Percentiles rank a stretch among this genome's conserved stretches.
Conservation (phyloP, 2,888 invertebrate species). For the Neuroscelio doddi region DNA sequence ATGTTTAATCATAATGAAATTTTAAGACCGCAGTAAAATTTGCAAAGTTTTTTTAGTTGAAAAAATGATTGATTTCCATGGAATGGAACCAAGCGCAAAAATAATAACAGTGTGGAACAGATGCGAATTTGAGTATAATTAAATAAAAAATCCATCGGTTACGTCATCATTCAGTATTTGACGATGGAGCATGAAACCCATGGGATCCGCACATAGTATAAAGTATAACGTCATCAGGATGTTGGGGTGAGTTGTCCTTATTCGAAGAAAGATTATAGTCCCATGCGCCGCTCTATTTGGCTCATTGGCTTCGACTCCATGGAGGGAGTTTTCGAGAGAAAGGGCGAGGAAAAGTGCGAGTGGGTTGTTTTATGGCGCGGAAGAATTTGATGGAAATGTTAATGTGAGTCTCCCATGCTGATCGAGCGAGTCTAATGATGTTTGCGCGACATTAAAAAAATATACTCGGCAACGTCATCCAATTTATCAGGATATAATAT, state of each 20-base stretch:
- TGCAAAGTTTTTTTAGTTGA: too few relatives aligned
- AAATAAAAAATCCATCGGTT: slow-evolving; percentile 62
- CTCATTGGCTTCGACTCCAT: slow-evolving; percentile 38
- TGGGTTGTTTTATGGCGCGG: slow-evolving; percentile 56
- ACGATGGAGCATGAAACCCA: slow-evolving; percentile 20
- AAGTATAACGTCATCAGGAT: slow-evolving; percentile 39
- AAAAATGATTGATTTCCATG: too few relatives aligned
- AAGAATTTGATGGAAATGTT: slow-evolving; percentile 62
- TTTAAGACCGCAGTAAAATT: too few relatives aligned
- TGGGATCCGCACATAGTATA: slow-evolving; percentile 28
- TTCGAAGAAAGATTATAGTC: slow-evolving; percentile 42
- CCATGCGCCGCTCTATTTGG: slow-evolving; percentile 41
- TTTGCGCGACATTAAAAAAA: slow-evolving; percentile 35
- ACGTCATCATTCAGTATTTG: slow-evolving; percentile 48
- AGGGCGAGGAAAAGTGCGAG: slow-evolving; percentile 43
- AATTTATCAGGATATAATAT: slow-evolving; percentile 4
- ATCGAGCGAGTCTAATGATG: slow-evolving; percentile 40
- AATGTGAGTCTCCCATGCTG: slow-evolving; percentile 48
- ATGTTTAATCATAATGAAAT: too few relatives aligned
- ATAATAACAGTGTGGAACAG: slow-evolving; percentile 44
- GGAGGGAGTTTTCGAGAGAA: slow-evolving; percentile 15
- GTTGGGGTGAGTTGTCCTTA: slow-evolving; percentile 38
- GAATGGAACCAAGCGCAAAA: too few relatives aligned
- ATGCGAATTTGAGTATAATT: slow-evolving; percentile 57
- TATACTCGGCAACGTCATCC: slow-evolving; percentile 12